Percentiles rank a stretch among this genome's conserved stretches.
These are phyloP conservation scores for Lysandra bellargus DNA, from an alignment of 2,888 invertebrate genomes.

Conservation along the genomic window DNA sequence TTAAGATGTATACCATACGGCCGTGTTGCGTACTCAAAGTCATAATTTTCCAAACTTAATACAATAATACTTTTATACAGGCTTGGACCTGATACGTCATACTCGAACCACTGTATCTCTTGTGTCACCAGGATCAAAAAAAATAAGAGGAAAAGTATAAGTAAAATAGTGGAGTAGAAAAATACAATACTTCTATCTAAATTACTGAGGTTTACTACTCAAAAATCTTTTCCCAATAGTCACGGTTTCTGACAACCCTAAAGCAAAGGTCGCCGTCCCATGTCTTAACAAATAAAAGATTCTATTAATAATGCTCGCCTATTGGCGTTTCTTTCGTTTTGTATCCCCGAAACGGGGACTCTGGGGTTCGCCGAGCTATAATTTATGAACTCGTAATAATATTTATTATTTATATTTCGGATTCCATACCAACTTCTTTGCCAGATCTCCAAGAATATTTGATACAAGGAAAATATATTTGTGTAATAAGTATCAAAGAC, in stretches of 20 bases:
- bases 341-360: constrained; percentile 38
- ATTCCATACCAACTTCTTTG: constrained; percentile 35
- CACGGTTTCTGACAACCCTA: constrained; percentile 36
- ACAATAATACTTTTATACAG: too few relatives aligned
- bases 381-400: constrained; percentile 46
- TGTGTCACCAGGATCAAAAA: too few relatives aligned
- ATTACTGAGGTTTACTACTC: not conserved
- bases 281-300: constrained; percentile 43
- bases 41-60: too few relatives aligned
- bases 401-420: constrained; percentile 48
- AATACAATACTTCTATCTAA: too few relatives aligned
- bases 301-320: constrained; percentile 45
- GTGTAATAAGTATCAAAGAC: not conserved
- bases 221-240: not conserved
- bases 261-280: constrained; percentile 37
- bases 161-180: too few relatives aligned
- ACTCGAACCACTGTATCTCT: too few relatives aligned
- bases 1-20: too few relatives aligned
- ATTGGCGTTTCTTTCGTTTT: constrained; percentile 42
- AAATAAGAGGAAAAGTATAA: too few relatives aligned
- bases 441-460: constrained; percentile 35
- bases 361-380: constrained; percentile 42
- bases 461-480: constrained; percentile 19
- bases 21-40: too few relatives aligned
- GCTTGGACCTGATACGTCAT: too few relatives aligned